Base-by-base conservation (phyloP, 92 coral and sea anemone species). In the Pocillopora meandrina region DNA sequence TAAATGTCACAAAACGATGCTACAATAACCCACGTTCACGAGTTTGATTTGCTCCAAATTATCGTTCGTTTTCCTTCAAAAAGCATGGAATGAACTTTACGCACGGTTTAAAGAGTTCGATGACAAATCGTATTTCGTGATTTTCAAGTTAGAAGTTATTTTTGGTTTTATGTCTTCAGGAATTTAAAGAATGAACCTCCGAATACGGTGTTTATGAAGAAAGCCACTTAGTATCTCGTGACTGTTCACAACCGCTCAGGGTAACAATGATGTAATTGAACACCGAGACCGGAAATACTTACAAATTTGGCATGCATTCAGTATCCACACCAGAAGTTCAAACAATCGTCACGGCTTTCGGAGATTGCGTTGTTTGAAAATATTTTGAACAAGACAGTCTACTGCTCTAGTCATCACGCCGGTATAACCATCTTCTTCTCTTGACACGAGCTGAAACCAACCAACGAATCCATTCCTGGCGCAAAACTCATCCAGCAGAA, bases 371-470 rank as follows among this genome's bases (percentile, higher is more conserved):
- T 84, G 91, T 80, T 94, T 90, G 77, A 92, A 92, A 72, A 94
- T 94, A 71, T 85, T 86, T 23, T 87, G 81, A 58, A 94, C 95
- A 60, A 94, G 81, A 87, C 95, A 92, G 70, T 94, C 88, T 14
- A 94, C 92, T 4, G 98, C 98, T 31, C 84, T 86, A 64, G 88
- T 72, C 98, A 94, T 94, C 4, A 85, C 93, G 9, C 92, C 93
- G 13, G 91, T 94, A 58, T 94, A 94, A 0, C 98, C 98, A 17
- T 89, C 94, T 9, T 93, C 98, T 52, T 94, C 93, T 36, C 98
- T 82, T 34, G 98, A 87, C 9, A 81, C 78, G 23, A 94, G 84
- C 64, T 94, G 95, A 90, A 94, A 94, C 98, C 98, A 94, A 19
- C 80, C 89, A 10, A 87, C 86, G 70, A 94, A 94, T 5, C 98